These are phyloP conservation scores for Sternarchorhynchus goeldii DNA, from an alignment of 2,797 vertebrate species.

Conservation along the genomic window DNA sequence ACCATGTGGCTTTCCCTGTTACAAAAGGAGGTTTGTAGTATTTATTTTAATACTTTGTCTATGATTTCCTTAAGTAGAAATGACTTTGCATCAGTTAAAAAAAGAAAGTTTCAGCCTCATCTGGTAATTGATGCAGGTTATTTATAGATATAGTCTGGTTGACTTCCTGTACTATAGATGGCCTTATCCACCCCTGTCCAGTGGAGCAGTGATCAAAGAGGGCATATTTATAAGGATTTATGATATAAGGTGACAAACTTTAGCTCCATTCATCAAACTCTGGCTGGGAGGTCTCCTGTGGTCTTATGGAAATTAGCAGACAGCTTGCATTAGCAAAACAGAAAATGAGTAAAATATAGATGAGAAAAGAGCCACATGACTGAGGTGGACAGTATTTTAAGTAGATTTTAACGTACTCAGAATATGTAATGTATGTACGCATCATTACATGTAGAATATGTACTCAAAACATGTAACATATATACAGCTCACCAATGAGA, in stretches of 20 bases:
- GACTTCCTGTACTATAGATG: conserved; percentile 54
- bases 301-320: conserved; percentile 50
- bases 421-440: no score
- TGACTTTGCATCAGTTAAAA: background rate
- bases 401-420: background rate
- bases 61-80: background rate
- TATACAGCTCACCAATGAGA: no score
- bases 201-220: conserved; percentile 44
- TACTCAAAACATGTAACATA: no score
- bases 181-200: conserved; percentile 36
- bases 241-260: conserved; percentile 60
- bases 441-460: background rate
- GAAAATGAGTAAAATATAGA: background rate
- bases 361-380: background rate
- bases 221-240: conserved; percentile 49
- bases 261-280: conserved; percentile 54
- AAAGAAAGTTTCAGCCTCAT: no score
- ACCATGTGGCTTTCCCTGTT: background rate
- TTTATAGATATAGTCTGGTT: no score
- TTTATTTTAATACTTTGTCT: background rate
- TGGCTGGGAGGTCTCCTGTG: conserved; percentile 33
- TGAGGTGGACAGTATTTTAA: background rate
- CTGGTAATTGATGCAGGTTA: no score
- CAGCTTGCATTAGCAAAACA: conserved; percentile 2
- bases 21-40: background rate